These are phyloP conservation scores for Eumeta japonica DNA, from an alignment of 1,140 invertebrate genomes.

Conservation along the genomic window DNA sequence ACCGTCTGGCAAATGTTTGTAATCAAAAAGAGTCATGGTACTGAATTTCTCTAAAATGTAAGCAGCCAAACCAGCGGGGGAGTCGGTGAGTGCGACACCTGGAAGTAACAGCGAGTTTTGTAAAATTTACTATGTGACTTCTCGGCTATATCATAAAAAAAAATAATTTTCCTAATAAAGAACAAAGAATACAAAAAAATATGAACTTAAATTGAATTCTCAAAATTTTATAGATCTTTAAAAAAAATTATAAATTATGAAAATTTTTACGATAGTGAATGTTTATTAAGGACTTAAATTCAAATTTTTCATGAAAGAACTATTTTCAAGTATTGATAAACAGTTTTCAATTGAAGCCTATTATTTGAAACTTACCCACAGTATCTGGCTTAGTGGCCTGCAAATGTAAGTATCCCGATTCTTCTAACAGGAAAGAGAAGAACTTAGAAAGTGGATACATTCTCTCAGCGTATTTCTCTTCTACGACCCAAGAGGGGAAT, in stretches of 20 bases:
- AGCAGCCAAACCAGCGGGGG: too few species aligned
- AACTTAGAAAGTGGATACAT: conserved; percentile 62
- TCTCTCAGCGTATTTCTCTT: conserved; percentile 52
- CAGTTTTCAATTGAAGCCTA: too few species aligned
- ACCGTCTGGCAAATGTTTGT: conserved; percentile 63
- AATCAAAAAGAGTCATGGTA: conserved; percentile 72
- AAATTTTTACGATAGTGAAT: conserved; percentile 67
- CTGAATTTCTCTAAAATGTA: conserved; percentile 87
- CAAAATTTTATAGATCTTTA: conserved; percentile 55
- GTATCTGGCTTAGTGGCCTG: conserved; percentile 91
- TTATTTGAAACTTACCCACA: too few species aligned
- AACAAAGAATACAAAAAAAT: too few species aligned
- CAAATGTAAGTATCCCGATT: conserved; percentile 79
- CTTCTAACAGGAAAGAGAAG: conserved; percentile 58
- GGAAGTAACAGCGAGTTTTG: conserved; percentile 26
- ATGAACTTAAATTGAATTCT: conserved; percentile 79
- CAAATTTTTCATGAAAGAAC: too few species aligned
- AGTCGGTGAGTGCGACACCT: conserved; percentile 63
- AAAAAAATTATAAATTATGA: too few species aligned
- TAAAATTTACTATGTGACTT: conserved; percentile 84
- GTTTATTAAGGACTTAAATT: too few species aligned
- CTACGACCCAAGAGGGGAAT: conserved; percentile 30
- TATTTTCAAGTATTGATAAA: too few species aligned
- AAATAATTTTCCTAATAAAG: too few species aligned
- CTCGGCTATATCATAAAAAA: too few species aligned